A percentile compares a stretch with the other conserved stretches of the same genome.
Evolutionary conservation across 2,113 vertebrate genomes (phyloP).

Genomic region (Nycticryphes semicollaris): DNA sequence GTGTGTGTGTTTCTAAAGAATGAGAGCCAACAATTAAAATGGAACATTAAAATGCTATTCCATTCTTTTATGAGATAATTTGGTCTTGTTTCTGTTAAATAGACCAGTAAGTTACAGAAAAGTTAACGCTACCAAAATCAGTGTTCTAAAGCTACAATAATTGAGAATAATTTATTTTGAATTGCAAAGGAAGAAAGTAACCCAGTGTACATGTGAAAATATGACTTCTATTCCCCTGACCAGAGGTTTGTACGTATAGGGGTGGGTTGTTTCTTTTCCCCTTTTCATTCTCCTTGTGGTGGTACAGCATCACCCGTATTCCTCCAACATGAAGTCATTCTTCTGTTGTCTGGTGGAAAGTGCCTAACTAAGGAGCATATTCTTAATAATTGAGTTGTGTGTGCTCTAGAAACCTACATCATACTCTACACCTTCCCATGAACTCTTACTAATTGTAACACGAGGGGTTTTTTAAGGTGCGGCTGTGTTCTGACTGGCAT

Average conservation of each 20-base stretch:
- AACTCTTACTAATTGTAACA: not conserved
- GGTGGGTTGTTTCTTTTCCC: not conserved
- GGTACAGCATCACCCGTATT: not conserved
- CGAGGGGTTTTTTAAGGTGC: not conserved
- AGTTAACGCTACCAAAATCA: not conserved
- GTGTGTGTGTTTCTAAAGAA: not conserved
- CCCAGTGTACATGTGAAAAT: not conserved
- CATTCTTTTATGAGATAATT: not conserved
- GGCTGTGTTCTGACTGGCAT: not conserved
- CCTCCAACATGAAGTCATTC: not conserved
- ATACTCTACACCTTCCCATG: not conserved
- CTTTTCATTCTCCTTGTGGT: not conserved
- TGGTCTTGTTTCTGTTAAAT: conserved; percentile 13
- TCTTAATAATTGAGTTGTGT: not conserved
- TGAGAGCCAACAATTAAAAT: not conserved
- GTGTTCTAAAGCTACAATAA: not conserved
- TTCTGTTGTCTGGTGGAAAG: not conserved
- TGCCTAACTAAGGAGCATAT: not conserved
- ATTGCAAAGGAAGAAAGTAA: not conserved
- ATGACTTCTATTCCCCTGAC: not conserved
- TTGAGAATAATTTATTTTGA: not conserved
- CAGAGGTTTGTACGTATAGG: not conserved
- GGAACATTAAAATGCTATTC: not conserved
- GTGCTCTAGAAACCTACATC: not conserved
- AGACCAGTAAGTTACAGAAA: not conserved